Evolutionary conservation across 2,113 vertebrate species (phyloP), one percentile per base, ranked within the genome.

Genomic region (Dicerorhinus sumatrensis): DNA sequence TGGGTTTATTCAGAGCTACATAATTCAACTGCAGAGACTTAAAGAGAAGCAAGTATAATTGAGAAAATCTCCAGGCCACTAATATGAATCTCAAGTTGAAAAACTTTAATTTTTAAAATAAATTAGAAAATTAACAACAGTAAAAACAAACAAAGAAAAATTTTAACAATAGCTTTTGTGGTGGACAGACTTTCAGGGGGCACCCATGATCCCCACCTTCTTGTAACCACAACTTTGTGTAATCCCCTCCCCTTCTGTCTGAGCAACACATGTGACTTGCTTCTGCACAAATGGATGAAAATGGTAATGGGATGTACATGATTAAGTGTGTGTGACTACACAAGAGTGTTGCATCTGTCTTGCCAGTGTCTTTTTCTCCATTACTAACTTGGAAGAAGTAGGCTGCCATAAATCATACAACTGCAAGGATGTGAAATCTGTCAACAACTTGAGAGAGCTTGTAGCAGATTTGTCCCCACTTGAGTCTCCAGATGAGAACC

Each of bases 81-180:
- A 42, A 70, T 46, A 82, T 89, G 39, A 60, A 83, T 69, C 18
- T 77, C 8, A 14, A n/a, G 60, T 39, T 95, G 33, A 25, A 86
- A 82, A 89, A 63, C 9, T 54, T 91, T 62, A 65, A 80, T 73
- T 75, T 95, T 90, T 60, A 20, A 76, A 89, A 73, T 42, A 85
- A 72, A n/a, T 33, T 42, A 69, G 18, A 67, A 77, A 67, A 79
- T 76, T 48, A 89, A 63, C 7, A 67, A 76, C 2, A 93, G 36
- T 3, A 73, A 73, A 94, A 60, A 18, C 27, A 54, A 89, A 51
- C 12, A 82, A 36, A 42, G 42, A 42, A 42, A 92, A 39, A 5
- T 7, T 70, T 69, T n/a, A 86, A 65, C 11, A 82, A 48, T 72
- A 62, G 1, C 3, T 63, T n/a, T 33, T 46, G 3, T 42, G 11